Evolutionary conservation across 2,888 invertebrate species (phyloP).

Genomic region (Brachypalpus laphriformis): DNA sequence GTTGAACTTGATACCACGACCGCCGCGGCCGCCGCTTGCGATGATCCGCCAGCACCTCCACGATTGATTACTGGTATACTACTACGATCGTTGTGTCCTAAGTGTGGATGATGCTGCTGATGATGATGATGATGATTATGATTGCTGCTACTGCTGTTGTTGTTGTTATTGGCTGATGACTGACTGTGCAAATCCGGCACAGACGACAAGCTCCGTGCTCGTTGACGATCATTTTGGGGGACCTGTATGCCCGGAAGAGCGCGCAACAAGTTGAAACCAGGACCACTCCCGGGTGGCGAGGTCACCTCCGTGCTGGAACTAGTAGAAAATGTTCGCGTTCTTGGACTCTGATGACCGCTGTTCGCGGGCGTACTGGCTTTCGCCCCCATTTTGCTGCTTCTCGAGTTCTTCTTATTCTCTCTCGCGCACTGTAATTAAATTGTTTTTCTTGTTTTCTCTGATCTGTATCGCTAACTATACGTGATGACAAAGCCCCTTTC

Average conservation of each 20-base stretch:
- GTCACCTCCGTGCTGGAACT: constrained; percentile 88
- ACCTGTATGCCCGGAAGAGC: constrained; percentile 89
- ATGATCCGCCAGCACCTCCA: constrained; percentile 61
- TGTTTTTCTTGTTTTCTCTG: background rate
- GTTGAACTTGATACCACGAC: constrained; percentile 54
- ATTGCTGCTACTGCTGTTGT: constrained; percentile 72
- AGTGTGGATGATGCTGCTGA: constrained; percentile 84
- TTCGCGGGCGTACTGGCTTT: constrained; percentile 91
- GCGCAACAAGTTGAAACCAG: constrained; percentile 88
- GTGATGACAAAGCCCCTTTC: constrained; percentile 12
- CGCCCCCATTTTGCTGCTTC: constrained; percentile 87
- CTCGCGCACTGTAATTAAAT: constrained; percentile 11
- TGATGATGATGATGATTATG: constrained; percentile 84
- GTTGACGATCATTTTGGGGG: constrained; percentile 88
- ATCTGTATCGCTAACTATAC: constrained; percentile 36
- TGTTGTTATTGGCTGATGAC: constrained; percentile 65
- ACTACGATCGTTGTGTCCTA: constrained; percentile 69
- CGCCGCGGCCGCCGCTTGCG: constrained; percentile 54
- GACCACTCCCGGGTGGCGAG: constrained; percentile 80
- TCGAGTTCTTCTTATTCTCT: background rate
- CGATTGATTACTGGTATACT: constrained; percentile 67
- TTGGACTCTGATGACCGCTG: constrained; percentile 87
- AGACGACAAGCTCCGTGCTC: constrained; percentile 92
- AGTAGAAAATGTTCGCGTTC: constrained; percentile 90
- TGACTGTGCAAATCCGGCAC: constrained; percentile 88